Conservation (phyloP, 2,113 vertebrate genomes). For the Malaclemys terrapin region DNA sequence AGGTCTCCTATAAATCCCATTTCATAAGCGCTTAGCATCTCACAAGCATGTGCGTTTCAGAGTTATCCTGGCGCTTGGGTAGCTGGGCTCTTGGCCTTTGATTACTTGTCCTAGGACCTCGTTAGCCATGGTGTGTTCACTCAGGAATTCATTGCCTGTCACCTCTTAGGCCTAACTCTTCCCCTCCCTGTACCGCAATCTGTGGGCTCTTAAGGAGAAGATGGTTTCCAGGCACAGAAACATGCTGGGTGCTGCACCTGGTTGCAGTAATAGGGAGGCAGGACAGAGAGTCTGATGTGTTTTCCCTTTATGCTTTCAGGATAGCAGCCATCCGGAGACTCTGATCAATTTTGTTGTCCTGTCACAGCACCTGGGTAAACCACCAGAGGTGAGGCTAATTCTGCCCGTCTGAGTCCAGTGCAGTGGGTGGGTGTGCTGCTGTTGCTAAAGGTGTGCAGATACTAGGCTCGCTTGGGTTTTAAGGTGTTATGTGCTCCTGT, state of each 20-base stretch:
- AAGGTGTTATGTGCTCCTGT: rapidly evolving
- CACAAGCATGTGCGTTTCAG: background rate
- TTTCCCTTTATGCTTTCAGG: constrained; percentile 74
- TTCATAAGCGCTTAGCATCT: background rate
- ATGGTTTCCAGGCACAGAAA: background rate
- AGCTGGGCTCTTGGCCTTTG: background rate
- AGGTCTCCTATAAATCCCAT: background rate
- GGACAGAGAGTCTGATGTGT: rapidly evolving
- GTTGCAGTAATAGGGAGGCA: rapidly evolving
- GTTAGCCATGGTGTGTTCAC: background rate
- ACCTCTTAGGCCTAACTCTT: background rate
- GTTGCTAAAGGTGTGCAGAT: rapidly evolving
- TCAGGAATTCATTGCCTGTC: background rate
- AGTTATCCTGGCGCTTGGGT: background rate
- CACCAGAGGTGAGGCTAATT: constrained; percentile 87
- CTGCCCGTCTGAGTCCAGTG: rapidly evolving
- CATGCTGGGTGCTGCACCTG: rapidly evolving
- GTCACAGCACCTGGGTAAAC: constrained; percentile 93
- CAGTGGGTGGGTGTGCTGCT: rapidly evolving
- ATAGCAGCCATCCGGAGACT: constrained; percentile 95
- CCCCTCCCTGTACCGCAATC: rapidly evolving
- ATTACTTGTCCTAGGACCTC: background rate
- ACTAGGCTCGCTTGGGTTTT: background rate
- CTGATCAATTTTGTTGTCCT: constrained; percentile 94
- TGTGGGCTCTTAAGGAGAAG: background rate